Base-by-base conservation (phyloP, 2,888 invertebrate genomes). In the Labia minor region DNA sequence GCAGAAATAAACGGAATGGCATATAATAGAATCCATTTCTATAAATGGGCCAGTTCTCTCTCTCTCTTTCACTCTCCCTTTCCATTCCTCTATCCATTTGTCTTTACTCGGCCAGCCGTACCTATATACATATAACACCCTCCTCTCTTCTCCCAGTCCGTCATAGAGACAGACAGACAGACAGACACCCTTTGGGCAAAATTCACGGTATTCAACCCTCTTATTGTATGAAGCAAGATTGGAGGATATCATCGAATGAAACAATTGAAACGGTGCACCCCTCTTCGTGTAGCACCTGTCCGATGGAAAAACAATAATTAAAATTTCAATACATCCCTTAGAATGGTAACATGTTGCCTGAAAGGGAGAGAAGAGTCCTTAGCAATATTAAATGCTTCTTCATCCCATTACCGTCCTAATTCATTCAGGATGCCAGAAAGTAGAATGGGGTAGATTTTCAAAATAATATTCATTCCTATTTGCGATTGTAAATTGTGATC, bases 1-100 rank as follows among this genome's bases (percentile, higher is more conserved):
- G 49, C 49, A 49, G 49, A 49, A 49, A 49, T 49, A 49, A 49
- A 49, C 49, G 49, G 14, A 49, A 49, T 16, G 49, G 49, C 49
- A 49, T 49, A 49, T 49, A 49, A 49, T 49, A 49, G 49, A 49
- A 49, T 49, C 49, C 49, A 16, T 49, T 49, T 49, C 49, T 49
- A 49, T 49, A 49, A 49, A 49, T 49, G 49, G 49, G n/a, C 4
- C 26, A 26, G 26, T 26, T 6, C 26, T 26, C n/a, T n/a, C n/a
- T n/a, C n/a, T n/a, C n/a, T n/a, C n/a, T n/a, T n/a, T n/a, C n/a
- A n/a, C n/a, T n/a, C n/a, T 26, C 26, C 26, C 26, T n/a, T n/a
- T n/a, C 26, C 26, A 26, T 3, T 3, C 49, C 4, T 49, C 49
- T 49, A 49, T 49, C 49, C 49, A 49, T 49, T 49, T 49, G 49